These are phyloP conservation scores for Drosophila atroscutellata DNA, from an alignment of 2,888 invertebrate species.

Conservation along the genomic window DNA sequence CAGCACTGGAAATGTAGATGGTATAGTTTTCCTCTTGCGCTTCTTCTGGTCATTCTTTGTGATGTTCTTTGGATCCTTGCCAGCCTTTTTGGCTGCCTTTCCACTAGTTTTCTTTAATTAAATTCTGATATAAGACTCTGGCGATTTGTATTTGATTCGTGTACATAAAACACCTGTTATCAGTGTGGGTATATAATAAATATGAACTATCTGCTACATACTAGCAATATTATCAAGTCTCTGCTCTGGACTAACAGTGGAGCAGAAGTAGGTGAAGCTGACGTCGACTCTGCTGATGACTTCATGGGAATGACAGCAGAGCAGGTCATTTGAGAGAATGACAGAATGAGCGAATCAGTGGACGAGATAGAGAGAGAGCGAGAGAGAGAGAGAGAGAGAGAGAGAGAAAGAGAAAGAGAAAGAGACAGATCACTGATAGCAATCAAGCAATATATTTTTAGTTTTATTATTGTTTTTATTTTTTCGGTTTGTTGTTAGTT, in stretches of 20 bases:
- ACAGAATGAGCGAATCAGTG: constrained; percentile 6
- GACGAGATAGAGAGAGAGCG: neutral
- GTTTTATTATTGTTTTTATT: constrained; percentile 32
- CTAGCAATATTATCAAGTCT: neutral
- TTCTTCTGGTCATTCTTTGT: no score
- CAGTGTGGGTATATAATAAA: constrained; percentile 12
- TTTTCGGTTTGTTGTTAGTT: constrained; percentile 19
- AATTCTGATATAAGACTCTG: no score
- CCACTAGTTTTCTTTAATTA: no score
- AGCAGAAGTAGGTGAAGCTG: constrained; percentile 31
- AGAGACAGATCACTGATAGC: constrained; percentile 45
- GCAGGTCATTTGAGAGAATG: constrained; percentile 26
- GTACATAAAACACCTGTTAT: constrained; percentile 37
- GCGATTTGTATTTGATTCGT: neutral
- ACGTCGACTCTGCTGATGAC: constrained; percentile 41
- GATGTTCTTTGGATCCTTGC: no score
- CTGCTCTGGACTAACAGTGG: constrained; percentile 17
- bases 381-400: constrained; percentile 4
- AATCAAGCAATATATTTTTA: constrained; percentile 52
- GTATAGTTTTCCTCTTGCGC: no score
- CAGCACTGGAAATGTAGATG: no score
- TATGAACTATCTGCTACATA: neutral
- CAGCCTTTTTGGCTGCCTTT: no score
- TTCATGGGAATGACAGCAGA: constrained; percentile 49
- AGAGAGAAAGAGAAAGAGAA: neutral